These are phyloP conservation scores for Thalpophila matura DNA, from an alignment of 2,888 invertebrate species.

Conservation along the genomic window DNA sequence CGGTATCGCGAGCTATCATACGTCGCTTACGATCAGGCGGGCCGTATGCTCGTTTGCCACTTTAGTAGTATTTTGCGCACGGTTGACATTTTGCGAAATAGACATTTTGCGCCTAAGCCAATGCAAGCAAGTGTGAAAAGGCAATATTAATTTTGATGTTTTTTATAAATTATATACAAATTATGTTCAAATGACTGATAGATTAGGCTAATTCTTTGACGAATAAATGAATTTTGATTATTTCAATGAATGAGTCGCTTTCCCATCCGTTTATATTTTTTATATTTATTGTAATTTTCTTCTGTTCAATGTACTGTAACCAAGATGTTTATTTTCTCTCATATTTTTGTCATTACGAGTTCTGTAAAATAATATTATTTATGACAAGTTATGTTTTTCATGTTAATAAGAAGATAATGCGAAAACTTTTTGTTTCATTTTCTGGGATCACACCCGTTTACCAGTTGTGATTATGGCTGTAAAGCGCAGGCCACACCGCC, in stretches of 20 bases:
- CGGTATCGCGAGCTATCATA: too few species aligned
- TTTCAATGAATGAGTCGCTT: slow-evolving; percentile 38
- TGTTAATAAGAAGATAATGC: slow-evolving; percentile 76
- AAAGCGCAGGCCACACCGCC: too few species aligned
- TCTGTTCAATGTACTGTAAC: slow-evolving; percentile 45
- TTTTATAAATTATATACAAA: slow-evolving; percentile 42
- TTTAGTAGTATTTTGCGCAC: too few species aligned
- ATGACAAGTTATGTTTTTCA: slow-evolving; percentile 77
- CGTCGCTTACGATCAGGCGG: too few species aligned
- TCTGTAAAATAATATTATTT: slow-evolving; percentile 69
- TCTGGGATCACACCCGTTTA: neutral
- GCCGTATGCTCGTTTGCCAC: too few species aligned
- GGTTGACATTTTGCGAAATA: too few species aligned
- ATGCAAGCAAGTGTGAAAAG: slow-evolving; percentile 46
- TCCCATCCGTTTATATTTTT: slow-evolving; percentile 25
- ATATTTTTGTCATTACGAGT: slow-evolving; percentile 53
- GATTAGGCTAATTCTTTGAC: slow-evolving; percentile 57
- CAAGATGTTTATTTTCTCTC: slow-evolving; percentile 52
- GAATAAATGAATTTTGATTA: slow-evolving; percentile 32
- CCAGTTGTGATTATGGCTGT: neutral
- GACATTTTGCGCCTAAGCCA: too few species aligned
- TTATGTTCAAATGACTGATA: slow-evolving; percentile 67
- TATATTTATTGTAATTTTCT: slow-evolving; percentile 32
- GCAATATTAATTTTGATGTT: slow-evolving; percentile 32
- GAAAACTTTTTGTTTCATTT: slow-evolving; percentile 68